phyloP scores from a whole-genome alignment of 2,797 vertebrate species.

The Hybognathus amarus region DNA sequence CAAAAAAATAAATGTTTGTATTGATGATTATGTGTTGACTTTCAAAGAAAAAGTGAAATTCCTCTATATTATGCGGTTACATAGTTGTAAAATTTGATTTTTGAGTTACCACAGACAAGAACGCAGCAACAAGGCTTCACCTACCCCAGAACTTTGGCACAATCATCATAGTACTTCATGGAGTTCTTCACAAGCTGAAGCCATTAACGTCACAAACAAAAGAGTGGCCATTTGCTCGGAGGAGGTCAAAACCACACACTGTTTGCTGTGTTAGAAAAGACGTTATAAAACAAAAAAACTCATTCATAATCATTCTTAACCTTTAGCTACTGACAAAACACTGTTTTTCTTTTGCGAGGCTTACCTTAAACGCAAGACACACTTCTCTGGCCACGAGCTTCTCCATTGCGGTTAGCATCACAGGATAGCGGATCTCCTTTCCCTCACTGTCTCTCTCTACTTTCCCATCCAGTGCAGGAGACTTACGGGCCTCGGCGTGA shows the following conservation, averaged over 20 bases:
- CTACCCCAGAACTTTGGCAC: slow-evolving; percentile 97
- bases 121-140: slow-evolving; percentile 40
- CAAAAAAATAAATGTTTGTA: neutral
- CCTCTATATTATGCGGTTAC: neutral
- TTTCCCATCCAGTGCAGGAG: slow-evolving; percentile 94
- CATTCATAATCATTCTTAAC: neutral
- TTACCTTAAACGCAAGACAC: slow-evolving; percentile 94
- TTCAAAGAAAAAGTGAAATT: neutral
- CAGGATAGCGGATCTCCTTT: slow-evolving; percentile 95
- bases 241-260: slow-evolving; percentile 94
- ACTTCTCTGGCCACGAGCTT: slow-evolving; percentile 96
- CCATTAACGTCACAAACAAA: slow-evolving; percentile 97
- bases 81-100: too few species aligned
- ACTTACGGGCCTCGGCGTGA: slow-evolving; percentile 95
- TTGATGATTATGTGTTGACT: neutral
- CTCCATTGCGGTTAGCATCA: slow-evolving; percentile 97
- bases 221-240: slow-evolving; percentile 94
- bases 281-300: neutral
- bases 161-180: slow-evolving; percentile 99
- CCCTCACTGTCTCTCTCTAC: slow-evolving; percentile 96
- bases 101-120: too few species aligned
- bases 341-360: neutral
- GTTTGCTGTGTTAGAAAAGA: slow-evolving; percentile 84
- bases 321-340: neutral
- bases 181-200: slow-evolving; percentile 99